phyloP scores from a whole-genome alignment of 1,140 invertebrate species.

The Metopolophium dirhodum region DNA sequence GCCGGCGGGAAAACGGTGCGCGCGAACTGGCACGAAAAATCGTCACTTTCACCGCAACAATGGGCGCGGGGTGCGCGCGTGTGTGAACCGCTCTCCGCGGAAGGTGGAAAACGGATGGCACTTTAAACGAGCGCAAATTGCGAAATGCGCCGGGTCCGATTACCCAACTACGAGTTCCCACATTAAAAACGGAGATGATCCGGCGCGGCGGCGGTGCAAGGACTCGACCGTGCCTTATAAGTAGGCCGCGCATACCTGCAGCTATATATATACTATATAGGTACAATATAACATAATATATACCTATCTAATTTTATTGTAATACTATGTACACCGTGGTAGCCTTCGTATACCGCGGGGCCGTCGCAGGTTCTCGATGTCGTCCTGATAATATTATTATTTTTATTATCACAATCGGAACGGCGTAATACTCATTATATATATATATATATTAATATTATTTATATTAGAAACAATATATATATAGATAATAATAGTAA shows the following conservation, averaged over 20 bases:
- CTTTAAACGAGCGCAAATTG: constrained; percentile 8
- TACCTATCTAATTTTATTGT: not conserved
- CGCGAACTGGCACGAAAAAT: constrained; percentile 23
- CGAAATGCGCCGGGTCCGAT: not conserved
- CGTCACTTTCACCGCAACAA: constrained; percentile 50
- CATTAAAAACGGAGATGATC: constrained; percentile 40
- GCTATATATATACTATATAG: not conserved
- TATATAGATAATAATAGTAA: not conserved
- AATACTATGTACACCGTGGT: not conserved
- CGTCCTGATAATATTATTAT: not conserved
- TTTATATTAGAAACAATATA: not conserved
- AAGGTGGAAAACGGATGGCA: constrained; percentile 4
- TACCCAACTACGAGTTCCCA: constrained; percentile 39
- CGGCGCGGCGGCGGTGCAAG: not conserved
- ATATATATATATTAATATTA: too few species aligned
- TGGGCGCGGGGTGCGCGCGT: not conserved
- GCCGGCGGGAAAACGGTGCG: not conserved
- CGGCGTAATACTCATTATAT: not conserved
- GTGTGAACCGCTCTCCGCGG: not conserved
- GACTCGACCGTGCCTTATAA: not conserved
- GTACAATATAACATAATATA: too few species aligned
- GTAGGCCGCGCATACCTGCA: not conserved
- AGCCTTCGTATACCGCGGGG: constrained; percentile 12
- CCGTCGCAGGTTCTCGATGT: not conserved
- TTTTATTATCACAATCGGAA: not conserved